A percentile compares a stretch with the other conserved stretches of the same genome.
phyloP scores from a whole-genome alignment of 1,140 invertebrate genomes.

The Bombus confusus region DNA sequence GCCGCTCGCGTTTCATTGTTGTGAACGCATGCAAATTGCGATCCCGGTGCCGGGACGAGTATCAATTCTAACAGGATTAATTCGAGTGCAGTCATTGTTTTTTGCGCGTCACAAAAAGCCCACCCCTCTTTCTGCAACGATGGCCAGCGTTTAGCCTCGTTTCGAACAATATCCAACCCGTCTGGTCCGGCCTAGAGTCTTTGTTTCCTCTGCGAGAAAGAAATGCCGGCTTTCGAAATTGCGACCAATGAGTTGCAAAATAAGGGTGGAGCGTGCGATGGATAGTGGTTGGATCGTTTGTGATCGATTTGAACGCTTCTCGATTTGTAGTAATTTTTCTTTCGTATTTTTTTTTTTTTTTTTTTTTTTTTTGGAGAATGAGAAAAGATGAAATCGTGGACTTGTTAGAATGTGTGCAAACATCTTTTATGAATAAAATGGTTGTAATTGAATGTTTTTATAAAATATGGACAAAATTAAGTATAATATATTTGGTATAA shows the following conservation, averaged over 20 bases:
- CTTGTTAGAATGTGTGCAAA: background rate
- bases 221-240: slow-evolving; percentile 56
- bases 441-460: too few relatives aligned
- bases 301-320: slow-evolving; percentile 35
- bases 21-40: slow-evolving; percentile 75
- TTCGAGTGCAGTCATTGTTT: slow-evolving; percentile 75
- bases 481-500: too few relatives aligned
- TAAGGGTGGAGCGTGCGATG: slow-evolving; percentile 11
- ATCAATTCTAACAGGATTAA: slow-evolving; percentile 75
- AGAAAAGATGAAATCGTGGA: background rate
- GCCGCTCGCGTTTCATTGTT: slow-evolving; percentile 70
- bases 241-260: slow-evolving; percentile 48
- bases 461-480: too few relatives aligned
- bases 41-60: slow-evolving; percentile 66
- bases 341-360: background rate
- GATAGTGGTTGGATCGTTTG: slow-evolving; percentile 31
- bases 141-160: slow-evolving; percentile 60
- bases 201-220: background rate
- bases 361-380: background rate
- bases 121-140: slow-evolving; percentile 44
- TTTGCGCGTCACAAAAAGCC: slow-evolving; percentile 70
- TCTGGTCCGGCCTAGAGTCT: background rate
- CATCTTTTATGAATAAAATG: background rate
- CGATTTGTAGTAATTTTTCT: background rate
- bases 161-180: slow-evolving; percentile 60